These are phyloP conservation scores for Ellobium chinense DNA, from an alignment of 2,888 invertebrate genomes.

Conservation along the genomic window DNA sequence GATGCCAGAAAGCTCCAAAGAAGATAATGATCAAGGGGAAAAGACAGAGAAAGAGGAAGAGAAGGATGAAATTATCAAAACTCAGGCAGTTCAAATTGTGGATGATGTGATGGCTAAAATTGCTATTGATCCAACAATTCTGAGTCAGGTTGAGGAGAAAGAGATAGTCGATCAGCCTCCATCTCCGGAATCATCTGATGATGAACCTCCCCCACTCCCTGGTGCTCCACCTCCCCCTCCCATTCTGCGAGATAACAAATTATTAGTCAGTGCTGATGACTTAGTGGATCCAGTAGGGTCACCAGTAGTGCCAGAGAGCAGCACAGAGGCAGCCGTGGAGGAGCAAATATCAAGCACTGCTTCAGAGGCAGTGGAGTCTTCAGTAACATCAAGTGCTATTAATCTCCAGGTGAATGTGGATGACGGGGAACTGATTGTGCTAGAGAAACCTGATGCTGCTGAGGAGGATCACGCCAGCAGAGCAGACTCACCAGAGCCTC, in stretches of 20 bases:
- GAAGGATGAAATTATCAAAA: no score
- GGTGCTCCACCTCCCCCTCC: constrained; percentile 46
- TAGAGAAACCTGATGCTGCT: neutral
- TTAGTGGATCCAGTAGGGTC: constrained; percentile 3
- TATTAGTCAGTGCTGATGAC: constrained; percentile 29
- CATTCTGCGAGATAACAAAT: constrained; percentile 7
- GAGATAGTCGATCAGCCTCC: constrained; percentile 34
- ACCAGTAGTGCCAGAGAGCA: neutral
- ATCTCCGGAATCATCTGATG: constrained; percentile 21
- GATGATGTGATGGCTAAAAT: constrained; percentile 36
- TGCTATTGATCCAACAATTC: constrained; percentile 44
- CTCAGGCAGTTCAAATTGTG: constrained; percentile 27
- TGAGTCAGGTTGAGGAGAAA: constrained; percentile 40
- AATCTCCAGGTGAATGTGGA: neutral
- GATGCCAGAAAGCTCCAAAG: no score
- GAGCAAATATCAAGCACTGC: neutral
- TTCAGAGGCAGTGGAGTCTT: neutral
- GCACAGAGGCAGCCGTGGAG: neutral
- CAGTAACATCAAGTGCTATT: neutral
- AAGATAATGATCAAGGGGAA: no score
- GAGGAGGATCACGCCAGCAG: neutral
- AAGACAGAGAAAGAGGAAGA: no score
- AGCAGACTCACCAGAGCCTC: constrained; percentile 14
- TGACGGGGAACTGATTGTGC: neutral
- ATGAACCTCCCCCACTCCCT: constrained; percentile 49